Evolutionary conservation across 2,113 vertebrate species (phyloP).

Genomic region (Microcebus ravelobensis): DNA sequence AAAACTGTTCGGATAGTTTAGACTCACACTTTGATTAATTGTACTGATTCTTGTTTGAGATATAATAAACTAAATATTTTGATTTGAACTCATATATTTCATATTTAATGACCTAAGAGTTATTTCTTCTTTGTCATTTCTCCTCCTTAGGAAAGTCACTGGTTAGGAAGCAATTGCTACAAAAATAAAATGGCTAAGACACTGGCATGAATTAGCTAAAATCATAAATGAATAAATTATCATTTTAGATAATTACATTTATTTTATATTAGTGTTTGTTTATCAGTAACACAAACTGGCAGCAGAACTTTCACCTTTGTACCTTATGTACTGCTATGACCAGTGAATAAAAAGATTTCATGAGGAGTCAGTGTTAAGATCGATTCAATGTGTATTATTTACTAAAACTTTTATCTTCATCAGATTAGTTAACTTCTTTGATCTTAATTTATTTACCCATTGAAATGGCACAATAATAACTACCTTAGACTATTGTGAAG

Average conservation of each 20-base stretch:
- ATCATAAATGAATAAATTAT: background rate
- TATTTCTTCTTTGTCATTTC: slow-evolving; percentile 23
- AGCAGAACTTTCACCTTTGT: slow-evolving; percentile 14
- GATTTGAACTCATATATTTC: too few relatives aligned
- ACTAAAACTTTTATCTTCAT: background rate
- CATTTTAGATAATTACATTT: background rate
- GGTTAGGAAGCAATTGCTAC: background rate
- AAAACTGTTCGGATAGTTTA: too few relatives aligned
- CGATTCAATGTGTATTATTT: background rate
- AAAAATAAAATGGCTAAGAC: slow-evolving; percentile 33
- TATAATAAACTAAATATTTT: too few relatives aligned
- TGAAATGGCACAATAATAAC: slow-evolving; percentile 11
- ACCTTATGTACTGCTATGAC: background rate
- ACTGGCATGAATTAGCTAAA: background rate
- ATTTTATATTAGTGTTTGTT: background rate
- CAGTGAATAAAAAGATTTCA: slow-evolving; percentile 2
- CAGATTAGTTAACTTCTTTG: background rate
- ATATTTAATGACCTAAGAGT: too few relatives aligned
- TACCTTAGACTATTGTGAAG: background rate
- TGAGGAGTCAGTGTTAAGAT: background rate
- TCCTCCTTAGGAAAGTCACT: background rate
- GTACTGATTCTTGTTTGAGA: too few relatives aligned
- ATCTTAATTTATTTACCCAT: background rate
- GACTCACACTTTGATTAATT: too few relatives aligned
- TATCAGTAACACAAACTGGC: slow-evolving; percentile 27